A percentile compares a stretch with the other conserved stretches of the same genome.
Conservation (phyloP, 1,140 invertebrate species). For the Micrasema minimum region DNA sequence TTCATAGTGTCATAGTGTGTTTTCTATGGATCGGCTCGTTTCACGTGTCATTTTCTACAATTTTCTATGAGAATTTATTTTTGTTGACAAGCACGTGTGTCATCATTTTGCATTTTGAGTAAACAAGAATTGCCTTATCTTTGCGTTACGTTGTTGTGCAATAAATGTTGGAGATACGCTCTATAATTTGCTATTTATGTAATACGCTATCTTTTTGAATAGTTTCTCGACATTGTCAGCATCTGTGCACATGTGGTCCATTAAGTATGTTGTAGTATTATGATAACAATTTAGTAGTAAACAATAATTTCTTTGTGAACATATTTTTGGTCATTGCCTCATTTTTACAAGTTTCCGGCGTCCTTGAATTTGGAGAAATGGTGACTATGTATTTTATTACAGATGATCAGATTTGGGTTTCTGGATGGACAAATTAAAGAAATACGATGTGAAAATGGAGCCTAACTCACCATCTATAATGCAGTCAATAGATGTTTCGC, state of each 20-base stretch:
- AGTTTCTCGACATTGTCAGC: constrained; percentile 4
- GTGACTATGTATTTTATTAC: background rate
- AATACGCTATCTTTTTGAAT: constrained; percentile 13
- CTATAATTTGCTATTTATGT: background rate
- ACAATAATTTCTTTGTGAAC: constrained; percentile 15
- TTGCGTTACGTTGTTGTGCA: constrained; percentile 13
- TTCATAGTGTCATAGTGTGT: too few species aligned
- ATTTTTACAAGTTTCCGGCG: background rate
- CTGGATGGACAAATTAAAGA: constrained; percentile 37
- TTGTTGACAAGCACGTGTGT: constrained; percentile 40
- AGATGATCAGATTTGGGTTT: constrained; percentile 14
- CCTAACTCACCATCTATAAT: constrained; percentile 32
- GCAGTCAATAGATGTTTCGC: constrained; percentile 26
- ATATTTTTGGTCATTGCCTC: constrained; percentile 2
- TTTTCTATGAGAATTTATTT: constrained; percentile 1
- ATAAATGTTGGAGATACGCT: constrained; percentile 4
- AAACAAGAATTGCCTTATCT: constrained; percentile 28
- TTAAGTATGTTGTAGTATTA: constrained; percentile 8
- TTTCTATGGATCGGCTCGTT: too few species aligned
- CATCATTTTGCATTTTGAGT: constrained; percentile 22
- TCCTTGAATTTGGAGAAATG: background rate
- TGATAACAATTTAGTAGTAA: constrained; percentile 21
- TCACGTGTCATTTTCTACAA: too few species aligned
- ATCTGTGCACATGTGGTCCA: constrained; percentile 9
- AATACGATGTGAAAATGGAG: constrained; percentile 28